A percentile compares a stretch with the other conserved stretches of the same genome.
These are phyloP conservation scores for Craniophora ligustri DNA, from an alignment of 2,888 invertebrate species.

Conservation along the genomic window DNA sequence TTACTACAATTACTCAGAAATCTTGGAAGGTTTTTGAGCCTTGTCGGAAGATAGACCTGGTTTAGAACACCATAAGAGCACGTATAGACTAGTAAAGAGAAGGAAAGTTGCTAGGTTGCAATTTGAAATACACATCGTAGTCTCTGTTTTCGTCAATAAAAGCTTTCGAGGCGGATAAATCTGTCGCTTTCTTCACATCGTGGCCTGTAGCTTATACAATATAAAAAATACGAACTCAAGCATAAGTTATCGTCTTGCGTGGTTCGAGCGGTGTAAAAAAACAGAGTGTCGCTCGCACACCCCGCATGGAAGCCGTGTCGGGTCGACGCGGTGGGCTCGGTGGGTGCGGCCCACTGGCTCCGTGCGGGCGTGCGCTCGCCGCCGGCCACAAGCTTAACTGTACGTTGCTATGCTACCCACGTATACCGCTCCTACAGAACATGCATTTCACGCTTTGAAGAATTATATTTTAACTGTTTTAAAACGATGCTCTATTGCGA, in stretches of 20 bases:
- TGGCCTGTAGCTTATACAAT: slow-evolving; percentile 18
- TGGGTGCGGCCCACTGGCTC: slow-evolving; percentile 56
- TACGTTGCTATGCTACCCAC: slow-evolving; percentile 54
- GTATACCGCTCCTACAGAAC: slow-evolving; percentile 49
- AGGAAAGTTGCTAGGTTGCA: too few relatives aligned
- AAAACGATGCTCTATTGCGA: slow-evolving; percentile 28
- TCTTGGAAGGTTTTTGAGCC: too few relatives aligned
- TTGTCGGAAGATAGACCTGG: too few relatives aligned
- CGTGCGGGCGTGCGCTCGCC: slow-evolving; percentile 36
- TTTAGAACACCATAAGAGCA: too few relatives aligned
- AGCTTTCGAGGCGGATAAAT: too few relatives aligned
- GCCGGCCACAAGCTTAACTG: slow-evolving; percentile 55
- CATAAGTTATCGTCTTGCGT: slow-evolving; percentile 53
- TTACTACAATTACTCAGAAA: too few relatives aligned
- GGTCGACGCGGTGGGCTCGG: slow-evolving; percentile 53
- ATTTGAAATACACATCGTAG: too few relatives aligned
- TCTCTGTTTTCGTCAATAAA: too few relatives aligned
- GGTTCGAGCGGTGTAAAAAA: slow-evolving; percentile 55
- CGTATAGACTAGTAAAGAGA: too few relatives aligned
- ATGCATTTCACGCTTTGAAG: slow-evolving; percentile 56
- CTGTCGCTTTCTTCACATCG: slow-evolving; percentile 10
- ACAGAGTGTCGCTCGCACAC: slow-evolving; percentile 55
- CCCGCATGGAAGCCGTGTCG: slow-evolving; percentile 52
- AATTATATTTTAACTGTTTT: slow-evolving; percentile 52
- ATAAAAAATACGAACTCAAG: slow-evolving; percentile 34